Evolutionary conservation across 2,888 invertebrate species (phyloP).

Genomic region (Nephrocerus scutellatus): DNA sequence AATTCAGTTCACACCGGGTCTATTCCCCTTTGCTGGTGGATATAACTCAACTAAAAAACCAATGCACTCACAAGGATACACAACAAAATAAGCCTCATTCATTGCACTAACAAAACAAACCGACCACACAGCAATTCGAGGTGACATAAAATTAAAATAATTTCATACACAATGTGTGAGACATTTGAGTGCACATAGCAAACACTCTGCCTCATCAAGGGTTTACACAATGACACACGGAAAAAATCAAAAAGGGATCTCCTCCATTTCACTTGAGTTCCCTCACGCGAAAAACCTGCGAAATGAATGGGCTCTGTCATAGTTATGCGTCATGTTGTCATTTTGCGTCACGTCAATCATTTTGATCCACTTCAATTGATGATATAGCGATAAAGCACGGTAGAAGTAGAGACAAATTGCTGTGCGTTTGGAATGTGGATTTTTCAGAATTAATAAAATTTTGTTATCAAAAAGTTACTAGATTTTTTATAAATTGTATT

Average conservation of each 20-base stretch:
- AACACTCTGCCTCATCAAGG: neutral
- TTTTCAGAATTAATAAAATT: too few species aligned
- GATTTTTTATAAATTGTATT: too few species aligned
- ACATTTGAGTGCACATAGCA: constrained; percentile 16
- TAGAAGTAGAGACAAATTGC: too few species aligned
- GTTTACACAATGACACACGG: neutral
- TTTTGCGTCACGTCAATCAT: constrained; percentile 34
- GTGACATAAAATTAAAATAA: constrained; percentile 21
- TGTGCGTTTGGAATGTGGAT: too few species aligned
- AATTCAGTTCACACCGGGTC: too few species aligned
- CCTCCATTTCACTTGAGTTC: neutral
- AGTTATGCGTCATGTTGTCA: constrained; percentile 30
- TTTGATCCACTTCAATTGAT: too few species aligned
- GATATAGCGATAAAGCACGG: too few species aligned
- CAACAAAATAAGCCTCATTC: too few species aligned
- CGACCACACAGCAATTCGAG: constrained; percentile 15
- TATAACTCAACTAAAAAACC: neutral
- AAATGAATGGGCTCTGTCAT: constrained; percentile 26
- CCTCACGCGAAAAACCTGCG: neutral
- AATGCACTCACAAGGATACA: neutral
- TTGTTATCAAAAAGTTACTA: too few species aligned
- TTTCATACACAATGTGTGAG: constrained; percentile 17
- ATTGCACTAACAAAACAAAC: too few species aligned
- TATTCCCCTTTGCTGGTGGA: neutral
- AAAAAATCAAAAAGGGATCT: neutral